Evolutionary conservation across 2,888 invertebrate species (phyloP), one percentile per base, ranked within the genome.

Genomic region (Caprella mutica): DNA sequence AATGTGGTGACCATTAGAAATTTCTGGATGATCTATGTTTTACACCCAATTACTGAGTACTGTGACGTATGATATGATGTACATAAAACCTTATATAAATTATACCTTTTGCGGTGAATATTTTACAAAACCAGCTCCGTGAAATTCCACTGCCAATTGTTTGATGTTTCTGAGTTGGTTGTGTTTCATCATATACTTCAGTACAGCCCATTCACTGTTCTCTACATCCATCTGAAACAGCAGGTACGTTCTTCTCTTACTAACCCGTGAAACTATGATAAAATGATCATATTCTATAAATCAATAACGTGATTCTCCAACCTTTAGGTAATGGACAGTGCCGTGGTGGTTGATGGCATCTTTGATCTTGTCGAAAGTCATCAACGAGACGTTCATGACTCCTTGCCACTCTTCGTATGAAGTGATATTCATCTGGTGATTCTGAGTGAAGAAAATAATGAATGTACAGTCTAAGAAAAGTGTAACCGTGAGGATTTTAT

Each of bases 191-290:
- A 60, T 40, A 9, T 56, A 23, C 3, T 53, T 50, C 17, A 60
- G 19, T 9, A 56, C 54, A 8, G 23, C 17, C 60, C 60, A 60
- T 40, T 60, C 60, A 2, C 42, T 6, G 4, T 21, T 35, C 24
- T 60, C 60, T 2, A 60, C 54, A 33, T 60, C 60, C 50, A 60
- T 12, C 60, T 60, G 42, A 8, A 26, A 5, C 3, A 33, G 26
- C 42, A 53, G 8, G 14, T 19, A 35, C 14, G n/a, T 12, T 9
- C 35, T 12, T 12, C 35, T 14, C 9, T 35, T 35, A 12, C 35
- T 12, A 17, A 19, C 42, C 9, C 21, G 33, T 33, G 33, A 33
- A 33, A 14, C 33, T 33, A n/a, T 40, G 6, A 40, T 6, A 5
- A 17, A 8, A 8, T 9, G 14, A 29, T n/a, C 12, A 1, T 27